Evolutionary conservation across 2,888 invertebrate genomes (phyloP).

Genomic region (Atherix ibis): DNA sequence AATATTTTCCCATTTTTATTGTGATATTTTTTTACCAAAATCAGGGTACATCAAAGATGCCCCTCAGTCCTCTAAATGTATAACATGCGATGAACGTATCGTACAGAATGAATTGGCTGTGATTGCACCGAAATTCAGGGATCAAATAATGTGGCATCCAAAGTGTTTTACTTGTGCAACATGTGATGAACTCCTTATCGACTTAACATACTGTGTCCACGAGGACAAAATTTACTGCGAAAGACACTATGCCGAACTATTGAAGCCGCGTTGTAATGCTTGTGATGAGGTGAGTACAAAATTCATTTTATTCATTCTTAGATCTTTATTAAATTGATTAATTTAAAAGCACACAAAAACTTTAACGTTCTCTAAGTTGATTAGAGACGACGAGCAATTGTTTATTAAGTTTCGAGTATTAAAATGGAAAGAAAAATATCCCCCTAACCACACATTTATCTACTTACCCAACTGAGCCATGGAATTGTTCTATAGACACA

Average conservation of each 20-base stretch:
- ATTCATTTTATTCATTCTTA: no score
- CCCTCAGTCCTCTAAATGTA: slow-evolving; percentile 51
- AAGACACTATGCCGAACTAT: slow-evolving; percentile 88
- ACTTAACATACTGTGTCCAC: slow-evolving; percentile 87
- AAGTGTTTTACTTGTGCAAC: slow-evolving; percentile 80
- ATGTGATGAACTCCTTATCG: slow-evolving; percentile 86
- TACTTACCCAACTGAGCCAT: no score
- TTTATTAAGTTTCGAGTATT: no score
- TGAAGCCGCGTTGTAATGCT: slow-evolving; percentile 89
- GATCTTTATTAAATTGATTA: no score
- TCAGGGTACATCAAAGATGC: slow-evolving; percentile 46
- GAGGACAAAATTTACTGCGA: slow-evolving; percentile 82
- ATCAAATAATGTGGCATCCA: slow-evolving; percentile 73
- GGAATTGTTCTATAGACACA: no score
- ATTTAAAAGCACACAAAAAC: no score
- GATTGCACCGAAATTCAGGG: slow-evolving; percentile 66
- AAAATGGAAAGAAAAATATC: no score
- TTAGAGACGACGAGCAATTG: no score
- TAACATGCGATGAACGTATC: slow-evolving; percentile 65
- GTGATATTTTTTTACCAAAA: neutral
- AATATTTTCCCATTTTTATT: no score
- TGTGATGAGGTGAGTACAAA: slow-evolving; percentile 91
- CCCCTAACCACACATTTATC: no score
- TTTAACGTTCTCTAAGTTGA: no score
- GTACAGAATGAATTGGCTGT: slow-evolving; percentile 69